A percentile compares a stretch with the other conserved stretches of the same genome.
These are phyloP conservation scores for Archaeoteleia sp. DNA, from an alignment of 2,888 invertebrate species.

Conservation along the genomic window DNA sequence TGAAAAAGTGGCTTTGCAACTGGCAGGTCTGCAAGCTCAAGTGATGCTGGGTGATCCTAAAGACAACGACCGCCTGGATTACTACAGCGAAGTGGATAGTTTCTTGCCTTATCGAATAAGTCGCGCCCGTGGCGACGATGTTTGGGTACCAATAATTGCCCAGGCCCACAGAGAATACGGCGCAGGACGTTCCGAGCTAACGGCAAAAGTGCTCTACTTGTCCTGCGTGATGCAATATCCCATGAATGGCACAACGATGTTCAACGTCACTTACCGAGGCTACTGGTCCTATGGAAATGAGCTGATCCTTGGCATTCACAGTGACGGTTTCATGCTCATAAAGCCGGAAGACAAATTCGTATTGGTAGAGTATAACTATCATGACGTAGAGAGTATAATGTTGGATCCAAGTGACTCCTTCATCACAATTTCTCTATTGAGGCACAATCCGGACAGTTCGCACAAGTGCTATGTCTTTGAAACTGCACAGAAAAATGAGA, in stretches of 20 bases:
- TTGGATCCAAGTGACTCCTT: constrained; percentile 95
- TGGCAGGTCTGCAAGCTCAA: constrained; percentile 95
- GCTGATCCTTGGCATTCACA: constrained; percentile 87
- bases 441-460: constrained; percentile 80
- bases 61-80: constrained; percentile 86
- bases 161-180: constrained; percentile 94
- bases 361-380: constrained; percentile 92
- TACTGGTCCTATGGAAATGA: constrained; percentile 91
- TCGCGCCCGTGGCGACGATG: constrained; percentile 85
- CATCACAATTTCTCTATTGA: constrained; percentile 90
- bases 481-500: constrained; percentile 91
- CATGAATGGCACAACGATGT: constrained; percentile 89
- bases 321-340: constrained; percentile 92
- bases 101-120: constrained; percentile 91
- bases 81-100: constrained; percentile 93
- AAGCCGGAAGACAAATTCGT: constrained; percentile 94
- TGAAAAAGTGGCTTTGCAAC: constrained; percentile 93
- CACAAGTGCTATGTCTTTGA: constrained; percentile 96
- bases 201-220: constrained; percentile 93
- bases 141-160: constrained; percentile 90
- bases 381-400: constrained; percentile 92
- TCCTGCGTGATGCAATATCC: constrained; percentile 98
- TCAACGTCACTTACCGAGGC: constrained; percentile 93
- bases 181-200: constrained; percentile 91
- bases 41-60: constrained; percentile 93